Evolutionary conservation across 2,113 vertebrate genomes (phyloP), one percentile per base, ranked within the genome.

Genomic region (Amia ocellicauda): DNA sequence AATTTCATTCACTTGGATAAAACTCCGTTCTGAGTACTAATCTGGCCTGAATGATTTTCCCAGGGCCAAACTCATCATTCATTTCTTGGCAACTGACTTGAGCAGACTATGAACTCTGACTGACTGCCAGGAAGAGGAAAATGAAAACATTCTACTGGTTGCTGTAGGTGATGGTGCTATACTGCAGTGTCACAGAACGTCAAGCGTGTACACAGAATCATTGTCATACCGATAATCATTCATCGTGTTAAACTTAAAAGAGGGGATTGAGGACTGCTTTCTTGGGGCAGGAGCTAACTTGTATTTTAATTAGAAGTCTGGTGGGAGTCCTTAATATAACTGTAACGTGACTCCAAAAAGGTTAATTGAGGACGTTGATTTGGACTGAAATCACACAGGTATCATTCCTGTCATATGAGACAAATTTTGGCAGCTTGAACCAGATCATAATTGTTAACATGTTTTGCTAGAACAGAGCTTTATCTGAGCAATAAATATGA

Each of bases 11-110:
- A 66, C 23, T 51, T 58, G 47, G 28, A 58, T 7, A 40, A 31
- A 43, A 26, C 20, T 28, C 20, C 28, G 24, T n/a, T 36, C 24
- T 17, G 36, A 64, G 41, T 14, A 22, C 23, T 23, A 16, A 3
- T 47, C 14, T 1, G 40, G 52, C 22, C 29, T 43, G 16, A 13
- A 16, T 54, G 19, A 47, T 17, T 27, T 40, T 57, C 23, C 42
- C 28, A 49, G 53, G 59, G 59, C 54, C 58, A 20, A 45, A 28
- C 47, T 58, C 60, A 57, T 60, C 50, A 67, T 24, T 54, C 41
- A 42, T 50, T 57, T 16, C n/a, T 56, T 67, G 51, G 52, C 51
- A 14, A 41, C 1, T 3, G 3, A 28, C 53, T 45, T 56, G 17
- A 56, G 52, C 29, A 58, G 27, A 56, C 26, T 13, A 26, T 41